Conservation (phyloP, 1,140 invertebrate genomes). For the Amyelois transitella region DNA sequence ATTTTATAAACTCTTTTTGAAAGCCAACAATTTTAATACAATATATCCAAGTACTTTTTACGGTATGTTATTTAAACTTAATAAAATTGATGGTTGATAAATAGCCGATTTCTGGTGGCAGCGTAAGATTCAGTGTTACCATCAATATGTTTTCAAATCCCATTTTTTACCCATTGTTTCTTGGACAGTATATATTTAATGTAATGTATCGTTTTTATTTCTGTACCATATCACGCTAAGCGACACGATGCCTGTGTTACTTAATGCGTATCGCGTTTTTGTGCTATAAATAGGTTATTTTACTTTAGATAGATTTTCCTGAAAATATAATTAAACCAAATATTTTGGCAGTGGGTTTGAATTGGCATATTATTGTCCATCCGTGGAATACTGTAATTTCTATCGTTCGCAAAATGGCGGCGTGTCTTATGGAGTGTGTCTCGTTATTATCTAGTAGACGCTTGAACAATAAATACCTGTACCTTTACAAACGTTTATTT, state of each 20-base stretch:
- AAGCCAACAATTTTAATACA: neutral
- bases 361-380: slow-evolving; percentile 45
- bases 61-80: neutral
- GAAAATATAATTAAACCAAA: slow-evolving; percentile 49
- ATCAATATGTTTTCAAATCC: neutral
- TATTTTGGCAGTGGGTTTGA: slow-evolving; percentile 56
- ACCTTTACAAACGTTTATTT: slow-evolving; percentile 34
- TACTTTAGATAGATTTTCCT: slow-evolving; percentile 19
- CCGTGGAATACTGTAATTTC: slow-evolving; percentile 48
- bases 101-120: neutral
- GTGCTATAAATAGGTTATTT: slow-evolving; percentile 27
- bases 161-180: slow-evolving; percentile 13
- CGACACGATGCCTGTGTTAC: neutral
- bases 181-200: slow-evolving; percentile 4
- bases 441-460: slow-evolving; percentile 63
- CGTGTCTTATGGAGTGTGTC: slow-evolving; percentile 48
- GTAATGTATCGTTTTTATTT: slow-evolving; percentile 4
- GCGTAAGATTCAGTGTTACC: neutral
- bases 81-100: neutral
- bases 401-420: slow-evolving; percentile 51
- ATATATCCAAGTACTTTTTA: neutral
- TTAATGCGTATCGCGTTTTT: too few species aligned
- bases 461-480: slow-evolving; percentile 70
- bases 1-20: neutral
- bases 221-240: neutral